phyloP scores from a whole-genome alignment of 2,888 invertebrate genomes.

The Orthosia incerta region DNA sequence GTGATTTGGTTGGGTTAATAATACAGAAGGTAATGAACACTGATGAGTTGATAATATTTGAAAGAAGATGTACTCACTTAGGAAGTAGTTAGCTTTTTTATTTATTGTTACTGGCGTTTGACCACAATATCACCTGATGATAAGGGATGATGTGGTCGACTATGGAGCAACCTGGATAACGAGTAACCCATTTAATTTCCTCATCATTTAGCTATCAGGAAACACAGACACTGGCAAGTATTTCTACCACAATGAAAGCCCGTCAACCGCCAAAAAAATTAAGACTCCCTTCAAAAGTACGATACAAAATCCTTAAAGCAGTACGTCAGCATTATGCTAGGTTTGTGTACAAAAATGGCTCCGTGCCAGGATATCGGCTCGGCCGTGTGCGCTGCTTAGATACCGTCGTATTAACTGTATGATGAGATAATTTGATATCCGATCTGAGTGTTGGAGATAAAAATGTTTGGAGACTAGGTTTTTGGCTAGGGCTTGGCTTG shows the following conservation, averaged over 20 bases:
- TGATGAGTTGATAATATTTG: no score
- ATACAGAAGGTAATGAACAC: no score
- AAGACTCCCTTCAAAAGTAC: constrained; percentile 4
- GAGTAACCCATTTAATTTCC: no score
- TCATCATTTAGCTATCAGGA: no score
- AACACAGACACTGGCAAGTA: no score
- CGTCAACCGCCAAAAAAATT: neutral
- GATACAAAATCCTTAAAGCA: constrained; percentile 45
- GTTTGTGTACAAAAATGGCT: constrained; percentile 44
- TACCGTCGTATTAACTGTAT: constrained; percentile 49
- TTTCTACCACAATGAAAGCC: no score
- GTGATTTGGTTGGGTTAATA: neutral
- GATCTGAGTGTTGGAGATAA: constrained; percentile 2
- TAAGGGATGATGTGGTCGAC: no score
- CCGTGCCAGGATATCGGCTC: constrained; percentile 60
- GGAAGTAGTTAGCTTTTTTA: no score
- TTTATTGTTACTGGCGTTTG: no score
- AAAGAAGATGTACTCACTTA: no score
- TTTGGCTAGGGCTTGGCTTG: neutral
- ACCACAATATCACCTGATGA: no score
- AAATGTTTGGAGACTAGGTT: neutral
- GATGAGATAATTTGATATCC: constrained; percentile 55
- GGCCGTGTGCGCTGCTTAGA: constrained; percentile 49
- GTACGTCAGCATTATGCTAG: constrained; percentile 41
- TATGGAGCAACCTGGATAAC: no score